Evolutionary conservation across 2,113 vertebrate species (phyloP).

Genomic region (Pithys albifrons): DNA sequence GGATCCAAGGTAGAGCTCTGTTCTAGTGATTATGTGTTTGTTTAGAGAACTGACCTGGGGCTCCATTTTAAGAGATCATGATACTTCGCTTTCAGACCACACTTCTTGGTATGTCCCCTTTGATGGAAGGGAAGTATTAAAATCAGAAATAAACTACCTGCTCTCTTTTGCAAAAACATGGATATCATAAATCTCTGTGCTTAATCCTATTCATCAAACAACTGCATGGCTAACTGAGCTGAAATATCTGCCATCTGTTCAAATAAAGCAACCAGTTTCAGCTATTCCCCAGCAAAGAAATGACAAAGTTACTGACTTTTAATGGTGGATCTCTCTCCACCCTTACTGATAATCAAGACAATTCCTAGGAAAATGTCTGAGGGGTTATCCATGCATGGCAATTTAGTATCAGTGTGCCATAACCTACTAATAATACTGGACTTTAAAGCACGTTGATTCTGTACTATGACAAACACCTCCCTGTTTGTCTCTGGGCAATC

Average conservation of each 20-base stretch:
- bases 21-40: background rate
- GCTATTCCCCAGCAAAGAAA: background rate
- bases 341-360: background rate
- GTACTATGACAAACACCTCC: background rate
- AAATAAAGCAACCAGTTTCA: background rate
- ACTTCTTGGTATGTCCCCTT: background rate
- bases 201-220: background rate
- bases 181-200: slow-evolving; percentile 11
- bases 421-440: background rate
- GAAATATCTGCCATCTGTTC: slow-evolving; percentile 2
- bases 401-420: background rate
- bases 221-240: slow-evolving; percentile 17
- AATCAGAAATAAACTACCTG: slow-evolving; percentile 18
- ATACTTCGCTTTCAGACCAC: slow-evolving; percentile 44
- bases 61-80: background rate
- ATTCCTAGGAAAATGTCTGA: background rate
- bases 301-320: background rate
- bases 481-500: background rate
- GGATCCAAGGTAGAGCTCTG: slow-evolving; percentile 27
- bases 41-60: slow-evolving; percentile 33
- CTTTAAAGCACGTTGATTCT: background rate
- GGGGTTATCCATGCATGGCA: background rate
- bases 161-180: slow-evolving; percentile 23
- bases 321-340: background rate
- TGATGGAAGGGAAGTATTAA: background rate